Conservation (phyloP, 1,140 invertebrate species). For the Laupala kohalensis region DNA sequence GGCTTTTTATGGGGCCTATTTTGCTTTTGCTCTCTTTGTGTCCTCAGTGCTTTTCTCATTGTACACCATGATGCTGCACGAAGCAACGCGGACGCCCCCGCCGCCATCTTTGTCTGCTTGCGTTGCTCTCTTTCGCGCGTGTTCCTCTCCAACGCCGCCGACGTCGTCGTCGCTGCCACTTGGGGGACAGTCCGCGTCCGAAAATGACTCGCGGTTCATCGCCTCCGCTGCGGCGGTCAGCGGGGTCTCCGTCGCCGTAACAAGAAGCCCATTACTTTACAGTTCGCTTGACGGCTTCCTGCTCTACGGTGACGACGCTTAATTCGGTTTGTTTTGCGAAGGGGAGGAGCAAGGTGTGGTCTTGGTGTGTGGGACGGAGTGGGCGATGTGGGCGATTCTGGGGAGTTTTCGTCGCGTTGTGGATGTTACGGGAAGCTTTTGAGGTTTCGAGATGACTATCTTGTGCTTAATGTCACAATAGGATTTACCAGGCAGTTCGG, state of each 20-base stretch:
- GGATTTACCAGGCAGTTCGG: too few relatives aligned
- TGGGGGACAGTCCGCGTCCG: too few relatives aligned
- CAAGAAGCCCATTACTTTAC: neutral
- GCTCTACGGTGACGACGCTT: too few relatives aligned
- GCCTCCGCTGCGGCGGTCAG: too few relatives aligned
- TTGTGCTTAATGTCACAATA: too few relatives aligned
- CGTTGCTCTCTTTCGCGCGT: neutral
- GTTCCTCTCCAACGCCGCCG: neutral
- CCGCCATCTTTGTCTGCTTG: too few relatives aligned
- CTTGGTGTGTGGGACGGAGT: neutral
- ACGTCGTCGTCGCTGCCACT: too few relatives aligned
- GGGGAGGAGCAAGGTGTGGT: neutral
- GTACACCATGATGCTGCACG: neutral
- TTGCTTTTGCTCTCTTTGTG: neutral
- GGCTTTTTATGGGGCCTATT: neutral
- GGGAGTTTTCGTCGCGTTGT: too few relatives aligned
- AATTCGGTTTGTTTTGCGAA: too few relatives aligned
- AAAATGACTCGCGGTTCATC: neutral
- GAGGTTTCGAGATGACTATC: too few relatives aligned
- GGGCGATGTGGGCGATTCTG: neutral
- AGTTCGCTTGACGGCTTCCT: neutral
- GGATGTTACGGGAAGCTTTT: too few relatives aligned
- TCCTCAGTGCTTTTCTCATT: neutral
- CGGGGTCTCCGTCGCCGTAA: neutral
- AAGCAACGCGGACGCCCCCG: neutral